Evolutionary conservation across 2,888 invertebrate species (phyloP).

Genomic region (Heliconius cydno): DNA sequence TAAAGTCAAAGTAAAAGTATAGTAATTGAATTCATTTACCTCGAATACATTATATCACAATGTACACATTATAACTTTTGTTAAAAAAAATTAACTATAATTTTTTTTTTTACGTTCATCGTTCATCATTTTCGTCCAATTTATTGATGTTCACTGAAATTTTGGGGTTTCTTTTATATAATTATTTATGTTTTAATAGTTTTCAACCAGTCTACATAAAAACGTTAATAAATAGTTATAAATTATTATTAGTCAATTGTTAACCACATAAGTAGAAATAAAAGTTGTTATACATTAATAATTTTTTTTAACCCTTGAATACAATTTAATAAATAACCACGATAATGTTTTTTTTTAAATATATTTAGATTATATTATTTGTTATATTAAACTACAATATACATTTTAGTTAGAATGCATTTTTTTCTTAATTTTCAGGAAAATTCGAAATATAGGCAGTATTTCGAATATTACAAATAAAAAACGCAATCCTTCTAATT

Average conservation of each 20-base stretch:
- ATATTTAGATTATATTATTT: too few species aligned
- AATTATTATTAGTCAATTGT: too few species aligned
- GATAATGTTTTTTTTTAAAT: too few species aligned
- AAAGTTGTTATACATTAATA: too few species aligned
- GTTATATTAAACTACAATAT: too few species aligned
- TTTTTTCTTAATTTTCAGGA: too few species aligned
- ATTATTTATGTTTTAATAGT: not conserved
- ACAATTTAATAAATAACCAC: too few species aligned
- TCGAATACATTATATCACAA: slow-evolving; percentile 45
- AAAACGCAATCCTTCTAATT: not conserved
- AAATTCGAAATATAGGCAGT: too few species aligned
- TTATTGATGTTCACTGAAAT: not conserved
- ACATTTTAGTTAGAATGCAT: too few species aligned
- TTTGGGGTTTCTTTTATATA: too few species aligned
- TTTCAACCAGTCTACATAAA: not conserved
- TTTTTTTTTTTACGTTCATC: not conserved
- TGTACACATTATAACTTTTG: slow-evolving; percentile 33
- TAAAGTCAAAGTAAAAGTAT: slow-evolving; percentile 25
- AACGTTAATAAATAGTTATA: not conserved
- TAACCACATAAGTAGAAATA: too few species aligned
- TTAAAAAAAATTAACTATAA: not conserved
- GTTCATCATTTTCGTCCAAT: not conserved
- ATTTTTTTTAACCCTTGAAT: too few species aligned
- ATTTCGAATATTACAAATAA: not conserved
- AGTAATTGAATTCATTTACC: slow-evolving; percentile 37